phyloP scores from a whole-genome alignment of 2,888 invertebrate genomes.

The Drosophila ochracea region DNA sequence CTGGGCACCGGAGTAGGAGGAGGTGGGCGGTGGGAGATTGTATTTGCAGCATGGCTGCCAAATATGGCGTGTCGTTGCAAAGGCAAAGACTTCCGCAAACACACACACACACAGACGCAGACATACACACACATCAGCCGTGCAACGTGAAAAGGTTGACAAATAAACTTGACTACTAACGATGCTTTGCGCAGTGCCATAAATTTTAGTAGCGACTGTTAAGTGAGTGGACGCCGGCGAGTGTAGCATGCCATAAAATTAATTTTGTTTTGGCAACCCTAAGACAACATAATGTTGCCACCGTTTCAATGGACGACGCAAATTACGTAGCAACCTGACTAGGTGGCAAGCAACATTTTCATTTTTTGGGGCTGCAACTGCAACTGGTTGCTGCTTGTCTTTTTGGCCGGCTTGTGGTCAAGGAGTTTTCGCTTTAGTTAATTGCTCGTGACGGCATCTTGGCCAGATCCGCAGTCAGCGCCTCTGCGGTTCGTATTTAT shows the following conservation, averaged over 20 bases:
- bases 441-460: conserved; percentile 75
- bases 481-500: conserved; percentile 53
- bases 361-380: conserved; percentile 19
- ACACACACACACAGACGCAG: conserved; percentile 13
- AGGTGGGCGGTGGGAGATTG: conserved; percentile 4
- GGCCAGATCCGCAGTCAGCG: conserved; percentile 10
- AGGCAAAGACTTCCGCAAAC: conserved; percentile 72
- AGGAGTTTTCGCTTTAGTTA: conserved; percentile 77
- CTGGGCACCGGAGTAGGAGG: conserved; percentile 2
- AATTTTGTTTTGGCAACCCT: conserved; percentile 56
- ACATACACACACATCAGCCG: conserved; percentile 1
- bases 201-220: conserved; percentile 58
- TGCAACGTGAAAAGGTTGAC: conserved; percentile 59
- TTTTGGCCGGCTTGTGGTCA: conserved; percentile 65
- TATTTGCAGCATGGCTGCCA: conserved; percentile 40
- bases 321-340: conserved; percentile 37
- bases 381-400: conserved; percentile 17
- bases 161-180: conserved; percentile 61
- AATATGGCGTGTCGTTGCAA: conserved; percentile 67
- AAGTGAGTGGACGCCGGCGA: conserved; percentile 18
- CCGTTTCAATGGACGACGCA: conserved; percentile 59
- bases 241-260: conserved; percentile 63
- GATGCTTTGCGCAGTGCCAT: conserved; percentile 56
- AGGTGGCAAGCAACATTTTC: conserved; percentile 28
- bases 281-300: conserved; percentile 63